Evolutionary conservation across 30 jellyfish, hydroid and myxozoan species (phyloP).

Genomic region (Turritopsis rubra): DNA sequence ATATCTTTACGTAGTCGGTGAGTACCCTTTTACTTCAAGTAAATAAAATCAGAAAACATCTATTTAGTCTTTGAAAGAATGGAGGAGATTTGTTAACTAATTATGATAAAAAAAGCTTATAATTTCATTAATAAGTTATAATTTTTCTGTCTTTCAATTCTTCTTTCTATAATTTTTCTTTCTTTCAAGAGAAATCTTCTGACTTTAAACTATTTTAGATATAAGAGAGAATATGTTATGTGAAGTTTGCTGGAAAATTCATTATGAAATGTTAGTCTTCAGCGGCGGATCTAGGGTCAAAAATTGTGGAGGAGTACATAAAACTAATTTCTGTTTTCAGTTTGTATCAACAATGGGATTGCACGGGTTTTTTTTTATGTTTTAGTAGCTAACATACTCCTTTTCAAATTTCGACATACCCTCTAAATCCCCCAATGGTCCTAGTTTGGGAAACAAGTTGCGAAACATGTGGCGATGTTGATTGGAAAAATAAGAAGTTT

Average conservation of each 20-base stretch:
- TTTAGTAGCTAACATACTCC: too few relatives aligned
- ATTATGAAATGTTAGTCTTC: neutral
- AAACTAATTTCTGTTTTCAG: too few relatives aligned
- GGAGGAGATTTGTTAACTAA: neutral
- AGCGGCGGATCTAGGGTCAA: too few relatives aligned
- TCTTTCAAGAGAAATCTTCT: neutral
- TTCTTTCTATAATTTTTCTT: neutral
- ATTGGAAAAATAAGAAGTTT: too few relatives aligned
- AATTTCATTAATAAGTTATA: neutral
- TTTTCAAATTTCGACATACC: too few relatives aligned
- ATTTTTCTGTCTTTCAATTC: neutral
- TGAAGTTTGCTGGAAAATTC: neutral
- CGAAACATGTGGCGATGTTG: too few relatives aligned
- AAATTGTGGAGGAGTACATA: too few relatives aligned
- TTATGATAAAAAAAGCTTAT: too few relatives aligned
- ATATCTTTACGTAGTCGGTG: neutral
- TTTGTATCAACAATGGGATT: too few relatives aligned
- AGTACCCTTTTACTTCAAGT: neutral
- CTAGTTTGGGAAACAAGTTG: too few relatives aligned
- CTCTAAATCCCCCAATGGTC: too few relatives aligned
- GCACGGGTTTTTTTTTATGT: too few relatives aligned
- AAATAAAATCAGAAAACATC: neutral
- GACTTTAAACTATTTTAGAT: neutral
- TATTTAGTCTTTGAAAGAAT: neutral
- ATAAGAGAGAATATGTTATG: neutral